Percentiles rank a stretch among this genome's conserved stretches.
phyloP scores from a whole-genome alignment of 2,888 invertebrate genomes.

The Leuctra nigra region DNA sequence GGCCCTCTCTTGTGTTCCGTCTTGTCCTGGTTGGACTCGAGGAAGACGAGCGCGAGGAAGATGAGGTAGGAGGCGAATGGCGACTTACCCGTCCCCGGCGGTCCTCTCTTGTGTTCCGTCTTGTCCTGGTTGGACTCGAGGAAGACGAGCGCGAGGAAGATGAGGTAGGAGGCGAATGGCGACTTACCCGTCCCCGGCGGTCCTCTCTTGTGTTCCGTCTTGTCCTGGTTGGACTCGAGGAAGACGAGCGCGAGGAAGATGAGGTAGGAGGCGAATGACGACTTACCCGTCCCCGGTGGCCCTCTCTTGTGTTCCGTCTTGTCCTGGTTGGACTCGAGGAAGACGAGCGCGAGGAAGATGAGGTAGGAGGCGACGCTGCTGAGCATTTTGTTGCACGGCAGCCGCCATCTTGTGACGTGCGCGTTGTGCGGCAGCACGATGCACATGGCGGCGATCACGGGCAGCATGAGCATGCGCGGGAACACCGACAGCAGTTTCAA shows the following conservation, averaged over 20 bases:
- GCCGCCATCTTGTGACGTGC: constrained; percentile 46
- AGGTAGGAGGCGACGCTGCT: constrained; percentile 59
- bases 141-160: constrained; percentile 58
- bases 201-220: constrained; percentile 48
- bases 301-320: constrained; percentile 50
- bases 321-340: constrained; percentile 52
- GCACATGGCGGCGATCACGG: constrained; percentile 42
- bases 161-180: constrained; percentile 57
- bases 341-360: constrained; percentile 57
- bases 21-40: constrained; percentile 54
- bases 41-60: constrained; percentile 46
- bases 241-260: constrained; percentile 51
- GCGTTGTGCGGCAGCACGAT: constrained; percentile 42
- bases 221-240: constrained; percentile 52
- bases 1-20: constrained; percentile 49
- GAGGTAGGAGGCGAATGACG: constrained; percentile 36
- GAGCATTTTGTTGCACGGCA: constrained; percentile 66
- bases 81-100: constrained; percentile 56
- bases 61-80: constrained; percentile 50
- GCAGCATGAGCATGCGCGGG: constrained; percentile 41
- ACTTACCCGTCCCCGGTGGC: constrained; percentile 51
- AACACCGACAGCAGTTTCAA: constrained; percentile 41
- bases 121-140: constrained; percentile 54
- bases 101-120: constrained; percentile 48
- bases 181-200: constrained; percentile 56